These are phyloP conservation scores for Eptatretus atami DNA, from an alignment of 2,797 vertebrate genomes.

Conservation along the genomic window DNA sequence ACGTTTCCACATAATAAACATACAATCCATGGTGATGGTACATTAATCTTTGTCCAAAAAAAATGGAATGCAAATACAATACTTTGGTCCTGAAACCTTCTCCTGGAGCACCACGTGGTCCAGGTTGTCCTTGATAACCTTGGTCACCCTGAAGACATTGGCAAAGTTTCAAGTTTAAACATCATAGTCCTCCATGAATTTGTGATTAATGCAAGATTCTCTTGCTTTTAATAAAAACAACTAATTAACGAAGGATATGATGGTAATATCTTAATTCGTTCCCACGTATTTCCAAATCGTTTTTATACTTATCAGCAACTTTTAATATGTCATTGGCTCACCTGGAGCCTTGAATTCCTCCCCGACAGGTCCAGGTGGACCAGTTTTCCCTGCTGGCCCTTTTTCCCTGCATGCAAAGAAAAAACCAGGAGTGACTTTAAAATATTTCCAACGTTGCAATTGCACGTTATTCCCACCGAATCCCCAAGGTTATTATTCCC, in stretches of 20 bases:
- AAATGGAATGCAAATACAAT: slow-evolving; percentile 8
- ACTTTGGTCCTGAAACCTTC: slow-evolving; percentile 35
- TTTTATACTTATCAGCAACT: too few relatives aligned
- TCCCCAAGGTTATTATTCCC: too few relatives aligned
- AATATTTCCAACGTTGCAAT: too few relatives aligned
- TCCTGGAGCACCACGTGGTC: slow-evolving; percentile 26
- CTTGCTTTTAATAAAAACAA: neutral
- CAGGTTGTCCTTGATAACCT: slow-evolving; percentile 30
- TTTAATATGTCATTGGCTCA: slow-evolving; percentile 12
- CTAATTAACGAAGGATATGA: too few relatives aligned
- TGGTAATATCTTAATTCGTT: too few relatives aligned
- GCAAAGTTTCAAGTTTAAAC: neutral
- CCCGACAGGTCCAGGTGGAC: slow-evolving; percentile 22
- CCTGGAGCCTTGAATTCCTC: slow-evolving; percentile 38
- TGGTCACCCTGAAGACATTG: slow-evolving; percentile 25
- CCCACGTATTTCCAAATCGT: too few relatives aligned
- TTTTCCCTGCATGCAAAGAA: slow-evolving; percentile 19
- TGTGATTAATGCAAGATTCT: slow-evolving; percentile 6
- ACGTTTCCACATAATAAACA: too few relatives aligned
- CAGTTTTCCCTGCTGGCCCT: slow-evolving; percentile 22
- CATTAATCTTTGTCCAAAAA: too few relatives aligned
- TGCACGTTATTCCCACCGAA: too few relatives aligned
- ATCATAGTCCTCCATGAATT: neutral
- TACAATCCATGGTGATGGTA: too few relatives aligned
- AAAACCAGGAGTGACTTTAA: too few relatives aligned